phyloP scores from a whole-genome alignment of 1,140 invertebrate species.

The Cryptotermes secundus region DNA sequence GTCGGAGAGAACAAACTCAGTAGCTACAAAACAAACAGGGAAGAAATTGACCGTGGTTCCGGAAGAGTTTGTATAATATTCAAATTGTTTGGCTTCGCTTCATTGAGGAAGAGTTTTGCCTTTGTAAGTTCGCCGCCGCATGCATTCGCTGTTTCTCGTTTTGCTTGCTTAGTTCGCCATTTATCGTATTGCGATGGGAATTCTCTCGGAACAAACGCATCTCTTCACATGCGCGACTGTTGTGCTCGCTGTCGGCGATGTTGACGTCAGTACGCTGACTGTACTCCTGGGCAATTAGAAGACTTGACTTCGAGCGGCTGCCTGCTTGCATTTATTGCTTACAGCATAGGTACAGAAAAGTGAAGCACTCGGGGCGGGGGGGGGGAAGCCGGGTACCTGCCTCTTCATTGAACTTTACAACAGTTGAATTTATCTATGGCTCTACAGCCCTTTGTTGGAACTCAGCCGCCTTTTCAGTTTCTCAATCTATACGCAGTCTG shows the following conservation, averaged over 20 bases:
- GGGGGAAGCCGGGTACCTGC: too few relatives aligned
- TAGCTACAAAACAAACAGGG: constrained; percentile 19
- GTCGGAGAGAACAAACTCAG: not conserved
- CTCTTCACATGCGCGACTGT: not conserved
- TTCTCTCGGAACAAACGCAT: not conserved
- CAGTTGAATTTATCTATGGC: too few relatives aligned
- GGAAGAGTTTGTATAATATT: constrained; percentile 14
- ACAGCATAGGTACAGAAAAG: too few relatives aligned
- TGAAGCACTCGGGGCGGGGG: too few relatives aligned
- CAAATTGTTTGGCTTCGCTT: constrained; percentile 17
- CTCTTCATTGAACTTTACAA: too few relatives aligned
- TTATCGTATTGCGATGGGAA: constrained; percentile 6
- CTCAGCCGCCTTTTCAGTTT: too few relatives aligned
- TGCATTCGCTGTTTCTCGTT: not conserved
- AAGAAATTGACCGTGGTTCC: constrained; percentile 18
- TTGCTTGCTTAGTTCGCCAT: constrained; percentile 14
- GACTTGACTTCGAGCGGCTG: too few relatives aligned
- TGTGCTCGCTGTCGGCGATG: not conserved
- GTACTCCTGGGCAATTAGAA: not conserved
- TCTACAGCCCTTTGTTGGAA: too few relatives aligned
- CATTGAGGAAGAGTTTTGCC: not conserved
- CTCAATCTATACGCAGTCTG: too few relatives aligned
- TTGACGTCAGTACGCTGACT: not conserved
- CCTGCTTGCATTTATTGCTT: too few relatives aligned
- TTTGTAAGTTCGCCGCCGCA: not conserved